Percentiles rank a stretch among this genome's conserved stretches.
Evolutionary conservation across 2,888 invertebrate genomes (phyloP).

Genomic region (Creontiades dilutus): DNA sequence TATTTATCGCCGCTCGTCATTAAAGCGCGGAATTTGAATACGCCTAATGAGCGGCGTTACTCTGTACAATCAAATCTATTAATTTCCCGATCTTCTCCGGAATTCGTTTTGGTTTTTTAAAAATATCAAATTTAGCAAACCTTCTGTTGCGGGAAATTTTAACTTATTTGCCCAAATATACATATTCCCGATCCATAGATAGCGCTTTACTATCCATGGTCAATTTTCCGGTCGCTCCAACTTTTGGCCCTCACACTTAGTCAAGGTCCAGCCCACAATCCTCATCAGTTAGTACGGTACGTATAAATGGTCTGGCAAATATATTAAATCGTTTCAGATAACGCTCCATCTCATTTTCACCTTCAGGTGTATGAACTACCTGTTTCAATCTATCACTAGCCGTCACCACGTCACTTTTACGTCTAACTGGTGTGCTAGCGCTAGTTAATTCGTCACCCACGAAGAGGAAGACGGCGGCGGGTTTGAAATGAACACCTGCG

Average conservation of each 20-base stretch:
- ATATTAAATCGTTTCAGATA: neutral
- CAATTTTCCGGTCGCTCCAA: neutral
- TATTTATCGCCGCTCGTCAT: neutral
- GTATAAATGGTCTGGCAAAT: neutral
- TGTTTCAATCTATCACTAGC: neutral
- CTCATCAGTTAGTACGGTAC: neutral
- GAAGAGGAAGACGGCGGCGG: neutral
- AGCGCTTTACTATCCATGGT: neutral
- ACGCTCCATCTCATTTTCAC: neutral
- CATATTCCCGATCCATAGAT: neutral
- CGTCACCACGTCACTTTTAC: neutral
- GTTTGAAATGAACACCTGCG: neutral
- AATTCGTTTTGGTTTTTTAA: neutral
- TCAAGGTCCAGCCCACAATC: neutral
- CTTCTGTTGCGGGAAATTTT: slow-evolving; percentile 26
- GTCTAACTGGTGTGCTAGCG: too few species aligned
- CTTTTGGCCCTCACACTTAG: neutral
- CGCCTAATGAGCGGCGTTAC: neutral
- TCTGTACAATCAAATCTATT: neutral
- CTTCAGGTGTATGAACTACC: neutral
- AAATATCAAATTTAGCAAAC: slow-evolving; percentile 38
- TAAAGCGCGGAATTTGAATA: neutral
- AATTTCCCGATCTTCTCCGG: slow-evolving; percentile 20
- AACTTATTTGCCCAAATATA: slow-evolving; percentile 27
- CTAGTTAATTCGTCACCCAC: too few species aligned